Conservation (phyloP, 92 coral and sea anemone species). For the Blastomussa wellsi region DNA sequence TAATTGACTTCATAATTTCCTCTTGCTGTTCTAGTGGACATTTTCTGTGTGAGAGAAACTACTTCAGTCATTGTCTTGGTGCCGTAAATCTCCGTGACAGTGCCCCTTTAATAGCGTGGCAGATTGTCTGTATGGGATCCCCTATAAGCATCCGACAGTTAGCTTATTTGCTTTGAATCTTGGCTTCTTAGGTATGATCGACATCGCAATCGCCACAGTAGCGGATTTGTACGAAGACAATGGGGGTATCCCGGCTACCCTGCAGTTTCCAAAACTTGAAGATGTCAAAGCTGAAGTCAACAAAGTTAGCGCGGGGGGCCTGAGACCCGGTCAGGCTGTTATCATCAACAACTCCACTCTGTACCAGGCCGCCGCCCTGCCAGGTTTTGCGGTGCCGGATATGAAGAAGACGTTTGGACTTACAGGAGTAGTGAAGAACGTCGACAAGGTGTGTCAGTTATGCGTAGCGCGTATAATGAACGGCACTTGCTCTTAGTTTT, state of each 20-base stretch:
- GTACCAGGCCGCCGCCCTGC: conserved; percentile 54
- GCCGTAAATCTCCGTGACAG: too few relatives aligned
- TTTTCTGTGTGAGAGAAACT: too few relatives aligned
- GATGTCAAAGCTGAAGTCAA: conserved; percentile 92
- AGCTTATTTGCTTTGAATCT: background rate
- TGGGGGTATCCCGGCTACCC: conserved; percentile 87
- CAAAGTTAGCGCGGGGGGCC: conserved; percentile 72
- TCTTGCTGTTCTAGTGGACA: too few relatives aligned
- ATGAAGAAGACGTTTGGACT: conserved; percentile 95
- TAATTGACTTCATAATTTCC: too few relatives aligned
- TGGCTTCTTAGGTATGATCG: conserved; percentile 76
- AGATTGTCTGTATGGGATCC: too few relatives aligned
- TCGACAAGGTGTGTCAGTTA: conserved; percentile 83
- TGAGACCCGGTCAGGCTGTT: conserved; percentile 83
- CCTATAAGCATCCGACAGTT: too few relatives aligned
- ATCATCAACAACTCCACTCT: conserved; percentile 57
- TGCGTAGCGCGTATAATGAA: too few relatives aligned
- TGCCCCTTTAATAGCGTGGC: too few relatives aligned
- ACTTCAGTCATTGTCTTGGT: too few relatives aligned
- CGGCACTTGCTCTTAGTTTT: too few relatives aligned
- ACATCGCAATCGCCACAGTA: conserved; percentile 91
- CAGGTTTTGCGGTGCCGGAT: conserved; percentile 84
- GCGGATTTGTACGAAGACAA: conserved; percentile 94
- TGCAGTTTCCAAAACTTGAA: conserved; percentile 84
- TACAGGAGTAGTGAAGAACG: conserved; percentile 77